Evolutionary conservation across 2,113 vertebrate genomes (phyloP).

Genomic region (Danionella cerebrum): DNA sequence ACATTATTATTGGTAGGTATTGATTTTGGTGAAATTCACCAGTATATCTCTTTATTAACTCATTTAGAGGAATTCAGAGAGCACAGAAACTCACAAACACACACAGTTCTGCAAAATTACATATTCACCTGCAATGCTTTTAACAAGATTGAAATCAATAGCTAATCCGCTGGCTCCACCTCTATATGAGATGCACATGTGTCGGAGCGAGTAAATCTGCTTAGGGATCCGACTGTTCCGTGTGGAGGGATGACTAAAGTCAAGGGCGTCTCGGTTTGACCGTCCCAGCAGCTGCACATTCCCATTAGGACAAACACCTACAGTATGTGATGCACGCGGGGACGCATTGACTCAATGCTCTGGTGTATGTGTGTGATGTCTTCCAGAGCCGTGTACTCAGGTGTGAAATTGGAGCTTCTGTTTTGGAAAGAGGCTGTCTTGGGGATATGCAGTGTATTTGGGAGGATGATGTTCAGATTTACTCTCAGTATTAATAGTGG

Average conservation of each 20-base stretch:
- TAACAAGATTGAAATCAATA: conserved; percentile 9
- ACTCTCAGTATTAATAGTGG: too few relatives aligned
- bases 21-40: too few relatives aligned
- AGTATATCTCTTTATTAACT: neutral
- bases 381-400: neutral
- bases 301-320: conserved; percentile 41
- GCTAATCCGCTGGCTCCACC: neutral
- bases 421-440: neutral
- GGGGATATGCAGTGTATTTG: neutral
- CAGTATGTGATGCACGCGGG: conserved; percentile 11
- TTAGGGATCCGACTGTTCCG: conserved; percentile 7
- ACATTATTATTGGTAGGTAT: too few relatives aligned
- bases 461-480: neutral
- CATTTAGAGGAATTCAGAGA: neutral
- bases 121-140: neutral
- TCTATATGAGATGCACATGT: conserved; percentile 1
- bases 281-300: conserved; percentile 32
- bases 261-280: conserved; percentile 32
- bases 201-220: neutral
- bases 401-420: conserved; percentile 20
- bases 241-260: neutral
- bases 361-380: conserved; percentile 27
- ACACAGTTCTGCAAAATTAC: neutral
- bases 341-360: neutral
- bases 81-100: too few relatives aligned